Conservation (phyloP, 2,797 vertebrate species). For the Diceros bicornis region DNA sequence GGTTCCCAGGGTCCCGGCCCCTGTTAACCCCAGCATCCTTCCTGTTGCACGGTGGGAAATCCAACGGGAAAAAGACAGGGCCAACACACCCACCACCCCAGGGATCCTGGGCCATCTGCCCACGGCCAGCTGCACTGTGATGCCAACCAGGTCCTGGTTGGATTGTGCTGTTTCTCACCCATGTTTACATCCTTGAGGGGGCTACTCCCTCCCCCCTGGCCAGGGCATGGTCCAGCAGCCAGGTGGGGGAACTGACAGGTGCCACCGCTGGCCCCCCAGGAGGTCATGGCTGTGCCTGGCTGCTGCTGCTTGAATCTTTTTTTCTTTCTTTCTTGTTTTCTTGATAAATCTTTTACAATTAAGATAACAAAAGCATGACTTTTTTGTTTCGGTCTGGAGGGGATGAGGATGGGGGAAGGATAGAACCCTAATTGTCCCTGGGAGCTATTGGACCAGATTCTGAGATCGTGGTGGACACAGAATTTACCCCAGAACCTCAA, state of each 20-base stretch:
- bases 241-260: background rate
- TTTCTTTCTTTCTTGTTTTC: constrained; percentile 59
- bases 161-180: background rate
- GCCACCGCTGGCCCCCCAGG: background rate
- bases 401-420: background rate
- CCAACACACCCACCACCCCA: background rate
- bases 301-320: constrained; percentile 69
- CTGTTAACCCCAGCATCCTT: background rate
- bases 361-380: constrained; percentile 37
- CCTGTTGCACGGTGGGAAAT: background rate
- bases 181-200: constrained; percentile 73
- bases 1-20: background rate
- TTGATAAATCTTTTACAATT: constrained; percentile 82
- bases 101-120: background rate
- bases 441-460: background rate
- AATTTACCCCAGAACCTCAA: background rate
- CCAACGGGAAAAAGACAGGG: background rate
- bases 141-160: background rate
- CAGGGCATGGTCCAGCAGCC: background rate
- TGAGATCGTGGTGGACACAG: background rate
- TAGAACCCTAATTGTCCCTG: background rate
- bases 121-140: constrained; percentile 5
- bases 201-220: background rate
- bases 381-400: constrained; percentile 36
- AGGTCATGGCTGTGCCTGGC: constrained; percentile 52